Evolutionary conservation across 1,140 invertebrate species (phyloP), one percentile per base, ranked within the genome.

Genomic region (Zaprionus lachaisei): DNA sequence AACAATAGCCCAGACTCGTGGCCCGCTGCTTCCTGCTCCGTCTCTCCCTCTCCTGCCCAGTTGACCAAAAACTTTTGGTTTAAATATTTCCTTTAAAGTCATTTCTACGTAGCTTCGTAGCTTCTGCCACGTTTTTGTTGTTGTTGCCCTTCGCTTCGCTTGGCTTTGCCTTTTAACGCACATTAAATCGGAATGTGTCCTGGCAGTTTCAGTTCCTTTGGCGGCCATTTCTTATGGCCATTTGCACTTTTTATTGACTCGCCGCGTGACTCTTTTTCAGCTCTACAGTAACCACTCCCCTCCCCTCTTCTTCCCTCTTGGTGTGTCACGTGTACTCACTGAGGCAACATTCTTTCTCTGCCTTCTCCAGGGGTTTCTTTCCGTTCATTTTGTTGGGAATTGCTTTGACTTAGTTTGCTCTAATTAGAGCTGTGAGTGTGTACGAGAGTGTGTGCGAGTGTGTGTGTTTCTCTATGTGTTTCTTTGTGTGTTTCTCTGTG

Each of bases 161-260:
- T 72, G 67, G 67, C 68, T 57, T 76, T 72, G 62, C 47, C 62
- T 72, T 72, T 77, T 73, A 72, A 77, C 74, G 74, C 74, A 77
- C 74, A 77, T 77, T 77, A 77, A 73, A 63, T 72, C 38, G 38
- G 62, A 67, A 77, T 76, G 73, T 73, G 70, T 77, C 74, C 74
- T 77, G 74, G 38, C 64, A 55, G 57, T 38, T 70, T 44, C 67
- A 72, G 73, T 72, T 76, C 73, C 73, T 76, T 67, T 77, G 63
- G 70, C 57, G 47, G 63, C 62, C 63, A 77, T 77, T 72, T 77
- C 69, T 77, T 77, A 66, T 66, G 74, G 74, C 69, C 69, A 67
- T 77, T 73, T 67, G 61, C 60, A 71, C 68, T 77, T 73, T 77
- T 77, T 77, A 77, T 77, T 77, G 70, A 77, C 57, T 77, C 44